Percentiles rank a stretch among this genome's conserved stretches.
These are phyloP conservation scores for Dicrostonyx torquatus DNA, from an alignment of 2,797 vertebrate species.

Conservation along the genomic window DNA sequence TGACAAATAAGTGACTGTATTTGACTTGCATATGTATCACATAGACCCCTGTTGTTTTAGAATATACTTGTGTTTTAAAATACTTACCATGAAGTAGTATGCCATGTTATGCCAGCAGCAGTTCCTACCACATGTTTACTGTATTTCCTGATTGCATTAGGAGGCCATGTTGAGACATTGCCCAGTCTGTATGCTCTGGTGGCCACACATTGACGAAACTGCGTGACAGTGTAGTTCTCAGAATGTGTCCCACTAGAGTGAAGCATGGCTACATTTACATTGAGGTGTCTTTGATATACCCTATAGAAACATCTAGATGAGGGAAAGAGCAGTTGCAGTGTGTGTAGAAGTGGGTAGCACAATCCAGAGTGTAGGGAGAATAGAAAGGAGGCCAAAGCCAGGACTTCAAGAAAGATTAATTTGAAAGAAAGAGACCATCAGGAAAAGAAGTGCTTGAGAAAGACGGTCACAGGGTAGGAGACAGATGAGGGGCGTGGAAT, in stretches of 20 bases:
- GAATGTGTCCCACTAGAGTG: neutral
- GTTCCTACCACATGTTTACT: neutral
- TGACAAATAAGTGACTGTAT: neutral
- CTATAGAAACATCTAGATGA: neutral
- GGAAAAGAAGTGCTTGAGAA: constrained; percentile 10
- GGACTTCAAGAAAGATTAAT: constrained; percentile 1
- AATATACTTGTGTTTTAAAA: neutral
- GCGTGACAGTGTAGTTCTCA: neutral
- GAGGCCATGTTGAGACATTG: neutral
- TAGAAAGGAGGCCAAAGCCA: constrained; percentile 11
- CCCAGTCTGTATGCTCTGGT: neutral
- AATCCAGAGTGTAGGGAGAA: neutral
- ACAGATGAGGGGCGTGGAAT: neutral
- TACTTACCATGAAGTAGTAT: neutral
- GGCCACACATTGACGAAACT: neutral
- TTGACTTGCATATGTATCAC: neutral
- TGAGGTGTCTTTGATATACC: neutral
- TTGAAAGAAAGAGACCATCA: neutral
- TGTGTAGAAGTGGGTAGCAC: neutral
- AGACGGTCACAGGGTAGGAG: neutral
- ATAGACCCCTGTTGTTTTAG: neutral
- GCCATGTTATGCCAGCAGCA: neutral
- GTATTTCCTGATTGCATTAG: neutral
- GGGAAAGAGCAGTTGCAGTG: neutral
- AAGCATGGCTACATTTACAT: neutral